A percentile compares a stretch with the other conserved stretches of the same genome.
Evolutionary conservation across 2,888 invertebrate species (phyloP).

Genomic region (Acleris laterana): DNA sequence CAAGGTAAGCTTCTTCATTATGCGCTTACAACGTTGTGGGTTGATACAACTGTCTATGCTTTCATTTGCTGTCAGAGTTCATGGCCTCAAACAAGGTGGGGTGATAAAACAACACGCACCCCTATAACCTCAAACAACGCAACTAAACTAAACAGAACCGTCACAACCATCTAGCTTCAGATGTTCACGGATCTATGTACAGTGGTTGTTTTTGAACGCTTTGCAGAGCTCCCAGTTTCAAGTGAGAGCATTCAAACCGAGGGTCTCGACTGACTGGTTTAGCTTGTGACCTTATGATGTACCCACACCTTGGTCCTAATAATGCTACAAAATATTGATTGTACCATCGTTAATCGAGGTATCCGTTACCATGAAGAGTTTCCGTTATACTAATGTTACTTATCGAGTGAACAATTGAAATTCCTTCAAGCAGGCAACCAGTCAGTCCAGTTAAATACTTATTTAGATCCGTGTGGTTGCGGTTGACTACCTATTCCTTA

Average conservation of each 20-base stretch:
- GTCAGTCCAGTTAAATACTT: too few relatives aligned
- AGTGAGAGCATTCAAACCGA: neutral
- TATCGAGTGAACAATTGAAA: too few relatives aligned
- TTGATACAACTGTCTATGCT: neutral
- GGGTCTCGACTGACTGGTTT: neutral
- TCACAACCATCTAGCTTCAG: neutral
- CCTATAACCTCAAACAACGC: constrained; percentile 1
- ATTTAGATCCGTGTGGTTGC: too few relatives aligned
- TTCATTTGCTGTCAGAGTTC: constrained; percentile 21
- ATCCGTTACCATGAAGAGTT: neutral
- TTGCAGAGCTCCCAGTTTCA: constrained; percentile 3
- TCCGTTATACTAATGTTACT: neutral
- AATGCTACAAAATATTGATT: constrained; percentile 13
- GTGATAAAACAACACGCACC: constrained; percentile 7
- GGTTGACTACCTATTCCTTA: too few relatives aligned
- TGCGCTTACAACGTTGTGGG: too few relatives aligned
- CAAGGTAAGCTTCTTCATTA: too few relatives aligned
- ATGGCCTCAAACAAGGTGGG: constrained; percentile 13
- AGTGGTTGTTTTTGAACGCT: neutral
- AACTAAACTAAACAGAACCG: neutral
- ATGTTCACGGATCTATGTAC: neutral
- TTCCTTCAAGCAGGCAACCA: too few relatives aligned
- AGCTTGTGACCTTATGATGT: neutral
- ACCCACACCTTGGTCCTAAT: constrained; percentile 1
- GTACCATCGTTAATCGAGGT: neutral